Base-by-base conservation (phyloP, 2,797 vertebrate genomes). In the Notoglanidium macrostoma region DNA sequence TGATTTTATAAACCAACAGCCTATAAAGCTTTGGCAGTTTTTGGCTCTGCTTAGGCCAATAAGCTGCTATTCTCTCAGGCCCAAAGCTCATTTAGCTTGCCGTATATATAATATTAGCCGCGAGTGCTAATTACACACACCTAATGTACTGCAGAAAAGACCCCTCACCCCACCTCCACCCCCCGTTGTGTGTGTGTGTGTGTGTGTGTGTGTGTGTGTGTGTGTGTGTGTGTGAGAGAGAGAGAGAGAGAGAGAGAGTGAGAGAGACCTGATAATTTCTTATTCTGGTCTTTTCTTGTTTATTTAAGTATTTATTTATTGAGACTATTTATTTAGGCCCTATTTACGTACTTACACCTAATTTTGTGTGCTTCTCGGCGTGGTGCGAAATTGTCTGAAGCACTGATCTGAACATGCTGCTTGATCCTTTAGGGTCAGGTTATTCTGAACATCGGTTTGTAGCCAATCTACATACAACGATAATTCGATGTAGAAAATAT, bases 51-150 rank as follows among this genome's bases (percentile, higher is more conserved):
- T 67, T 65, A 65, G 57, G 57, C 55, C 72, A 77, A 77, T 76
- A 85, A 85, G 57, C 44, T 35, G 9, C 6, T 74, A 74, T 76
- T 85, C 84, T 76, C 72, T 63, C 72, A 63, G 44, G 55, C 55
- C 35, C 72, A 76, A 77, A 74, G 49, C 82, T 85, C 57, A 63
- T 85, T 85, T 85, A 84, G 49, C 49, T 19, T 32, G 10, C 72
- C 10, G 59, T 85, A 78, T 51, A 77, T 74, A 78, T 29, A 74
- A 73, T 74, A 85, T 85, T 67, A 49, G 72, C 84, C 84, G 73
- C 59, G 44, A 77, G 84, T 78, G 57, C 72, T 77, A 77, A 85
- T 85, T 85, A 85, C 57, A 77, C 72, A 85, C 44, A 77, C 57
- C 84, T 21, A 77, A 85, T 85, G 84, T 49, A 61, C 40, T 77